Conservation (phyloP, 2,888 invertebrate species). For the Stegana nigrithorax region DNA sequence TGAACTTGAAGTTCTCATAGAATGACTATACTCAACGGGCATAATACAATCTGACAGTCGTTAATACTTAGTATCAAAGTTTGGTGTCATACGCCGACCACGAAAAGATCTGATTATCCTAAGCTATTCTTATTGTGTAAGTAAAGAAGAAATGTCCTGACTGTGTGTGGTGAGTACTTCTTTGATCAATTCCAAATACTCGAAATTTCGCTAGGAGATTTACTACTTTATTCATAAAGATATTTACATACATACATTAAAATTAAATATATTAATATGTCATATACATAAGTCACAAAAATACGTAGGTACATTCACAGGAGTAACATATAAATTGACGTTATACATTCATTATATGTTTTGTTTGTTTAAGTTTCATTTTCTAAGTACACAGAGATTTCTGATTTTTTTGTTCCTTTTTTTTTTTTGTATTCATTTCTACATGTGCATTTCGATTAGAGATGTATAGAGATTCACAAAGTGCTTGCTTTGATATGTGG, state of each 20-base stretch:
- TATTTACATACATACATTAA: constrained; percentile 33
- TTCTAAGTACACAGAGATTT: constrained; percentile 49
- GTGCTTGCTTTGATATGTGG: constrained; percentile 78
- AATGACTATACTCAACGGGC: too few species aligned
- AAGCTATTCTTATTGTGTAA: too few species aligned
- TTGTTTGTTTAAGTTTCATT: constrained; percentile 26
- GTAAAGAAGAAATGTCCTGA: too few species aligned
- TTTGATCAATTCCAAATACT: too few species aligned
- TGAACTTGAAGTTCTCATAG: too few species aligned
- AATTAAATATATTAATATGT: constrained; percentile 30
- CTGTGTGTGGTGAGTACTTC: too few species aligned
- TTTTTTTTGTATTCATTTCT: not conserved
- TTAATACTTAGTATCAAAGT: too few species aligned
- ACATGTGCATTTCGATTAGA: not conserved
- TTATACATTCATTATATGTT: constrained; percentile 42
- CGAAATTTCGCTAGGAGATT: too few species aligned
- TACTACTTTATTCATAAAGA: not conserved
- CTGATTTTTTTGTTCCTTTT: constrained; percentile 34
- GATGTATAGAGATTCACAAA: constrained; percentile 50
- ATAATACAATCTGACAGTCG: too few species aligned
- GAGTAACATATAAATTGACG: constrained; percentile 47
- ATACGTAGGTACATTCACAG: constrained; percentile 32
- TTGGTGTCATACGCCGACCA: too few species aligned
- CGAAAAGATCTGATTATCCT: too few species aligned
- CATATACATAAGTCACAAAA: constrained; percentile 31